These are phyloP conservation scores for Lutjanus argentimaculatus DNA, from an alignment of 2,797 vertebrate genomes.

Conservation along the genomic window DNA sequence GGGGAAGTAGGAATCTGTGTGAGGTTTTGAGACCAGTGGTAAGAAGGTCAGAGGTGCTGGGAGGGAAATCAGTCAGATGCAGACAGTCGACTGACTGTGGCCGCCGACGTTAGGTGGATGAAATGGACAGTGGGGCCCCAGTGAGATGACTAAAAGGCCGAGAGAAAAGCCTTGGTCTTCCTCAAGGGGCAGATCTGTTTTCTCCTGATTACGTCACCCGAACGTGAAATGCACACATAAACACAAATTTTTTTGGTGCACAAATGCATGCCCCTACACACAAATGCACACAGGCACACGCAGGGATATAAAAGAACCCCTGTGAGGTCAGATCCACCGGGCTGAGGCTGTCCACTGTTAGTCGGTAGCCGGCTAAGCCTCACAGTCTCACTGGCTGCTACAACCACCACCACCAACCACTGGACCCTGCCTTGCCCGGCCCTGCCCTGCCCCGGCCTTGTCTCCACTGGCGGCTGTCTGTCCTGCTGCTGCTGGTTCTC, in stretches of 20 bases:
- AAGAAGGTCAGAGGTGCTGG: constrained; percentile 69
- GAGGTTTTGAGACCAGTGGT: constrained; percentile 61
- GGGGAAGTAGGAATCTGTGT: constrained; percentile 71
- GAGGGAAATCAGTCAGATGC: constrained; percentile 60
- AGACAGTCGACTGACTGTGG: constrained; percentile 69
- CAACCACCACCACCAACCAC: constrained; percentile 77
- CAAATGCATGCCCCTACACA: constrained; percentile 61
- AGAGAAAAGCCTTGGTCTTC: constrained; percentile 78
- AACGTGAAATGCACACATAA: constrained; percentile 70
- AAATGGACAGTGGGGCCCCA: constrained; percentile 66
- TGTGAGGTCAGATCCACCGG: constrained; percentile 85
- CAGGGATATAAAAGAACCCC: constrained; percentile 84
- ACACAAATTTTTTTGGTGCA: constrained; percentile 59
- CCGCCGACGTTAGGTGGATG: constrained; percentile 49
- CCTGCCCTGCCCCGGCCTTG: constrained; percentile 66
- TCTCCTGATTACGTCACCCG: constrained; percentile 83
- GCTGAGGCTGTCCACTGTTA: constrained; percentile 84
- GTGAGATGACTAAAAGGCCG: constrained; percentile 80
- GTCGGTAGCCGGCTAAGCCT: constrained; percentile 70
- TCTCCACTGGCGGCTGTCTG: constrained; percentile 77
- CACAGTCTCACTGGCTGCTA: constrained; percentile 78
- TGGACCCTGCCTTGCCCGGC: constrained; percentile 65
- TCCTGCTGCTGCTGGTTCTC: constrained; percentile 55
- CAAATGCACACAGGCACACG: constrained; percentile 59
- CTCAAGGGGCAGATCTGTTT: constrained; percentile 81